phyloP scores from a whole-genome alignment of 1,140 invertebrate species.

The Ericerus pela region DNA sequence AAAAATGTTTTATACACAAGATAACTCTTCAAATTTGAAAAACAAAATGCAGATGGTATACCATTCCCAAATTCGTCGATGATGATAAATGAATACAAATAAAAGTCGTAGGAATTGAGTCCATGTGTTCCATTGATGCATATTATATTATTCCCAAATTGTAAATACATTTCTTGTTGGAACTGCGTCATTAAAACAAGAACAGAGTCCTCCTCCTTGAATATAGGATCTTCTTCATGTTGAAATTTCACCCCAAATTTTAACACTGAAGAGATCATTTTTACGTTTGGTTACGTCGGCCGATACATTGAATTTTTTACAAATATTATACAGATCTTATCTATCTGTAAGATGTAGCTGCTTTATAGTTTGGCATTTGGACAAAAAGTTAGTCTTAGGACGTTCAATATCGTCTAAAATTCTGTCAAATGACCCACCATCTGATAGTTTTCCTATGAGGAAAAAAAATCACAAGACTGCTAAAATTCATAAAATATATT shows the following conservation, averaged over 20 bases:
- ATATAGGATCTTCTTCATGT: conserved; percentile 9
- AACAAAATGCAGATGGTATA: conserved; percentile 14
- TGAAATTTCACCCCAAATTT: conserved; percentile 2
- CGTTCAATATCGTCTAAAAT: too few relatives aligned
- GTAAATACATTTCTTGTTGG: neutral
- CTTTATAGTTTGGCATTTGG: too few relatives aligned
- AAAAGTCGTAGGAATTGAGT: conserved; percentile 13
- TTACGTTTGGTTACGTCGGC: too few relatives aligned
- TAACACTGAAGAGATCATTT: conserved; percentile 11
- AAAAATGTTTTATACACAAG: conserved; percentile 14
- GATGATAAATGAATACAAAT: conserved; percentile 14
- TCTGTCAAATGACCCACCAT: too few relatives aligned
- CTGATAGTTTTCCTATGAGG: too few relatives aligned
- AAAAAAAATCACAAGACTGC: too few relatives aligned
- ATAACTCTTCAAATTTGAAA: too few relatives aligned
- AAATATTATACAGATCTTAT: too few relatives aligned
- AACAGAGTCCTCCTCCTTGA: neutral
- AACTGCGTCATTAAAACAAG: neutral
- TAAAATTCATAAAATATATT: too few relatives aligned
- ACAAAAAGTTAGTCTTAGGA: too few relatives aligned
- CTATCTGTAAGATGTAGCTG: too few relatives aligned
- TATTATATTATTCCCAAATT: conserved; percentile 9
- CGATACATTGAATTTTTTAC: too few relatives aligned
- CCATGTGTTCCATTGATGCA: conserved; percentile 14
- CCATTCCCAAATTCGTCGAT: conserved; percentile 15